Conservation (phyloP, 2,888 invertebrate genomes). For the Ectemnius lituratus region DNA sequence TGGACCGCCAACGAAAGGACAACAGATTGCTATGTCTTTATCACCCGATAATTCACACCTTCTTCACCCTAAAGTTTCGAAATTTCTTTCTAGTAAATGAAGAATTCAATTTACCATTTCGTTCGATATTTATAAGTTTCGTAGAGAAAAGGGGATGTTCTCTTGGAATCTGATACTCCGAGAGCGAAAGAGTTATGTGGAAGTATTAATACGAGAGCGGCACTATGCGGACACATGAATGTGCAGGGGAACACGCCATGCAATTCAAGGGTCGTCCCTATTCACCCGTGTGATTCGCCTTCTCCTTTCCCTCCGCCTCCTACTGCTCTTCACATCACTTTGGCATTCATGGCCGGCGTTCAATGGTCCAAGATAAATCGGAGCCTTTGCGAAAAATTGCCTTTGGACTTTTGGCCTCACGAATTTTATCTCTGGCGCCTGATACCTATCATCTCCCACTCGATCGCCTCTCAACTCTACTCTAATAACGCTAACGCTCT, state of each 20-base stretch:
- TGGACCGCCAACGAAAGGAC: slow-evolving; percentile 14
- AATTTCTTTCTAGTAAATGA: too few relatives aligned
- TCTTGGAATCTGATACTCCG: too few relatives aligned
- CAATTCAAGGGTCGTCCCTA: slow-evolving; percentile 41
- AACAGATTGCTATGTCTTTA: too few relatives aligned
- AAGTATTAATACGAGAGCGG: slow-evolving; percentile 31
- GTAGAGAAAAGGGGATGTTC: too few relatives aligned
- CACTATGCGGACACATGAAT: slow-evolving; percentile 25
- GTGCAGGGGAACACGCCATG: slow-evolving; percentile 27
- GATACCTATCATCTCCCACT: slow-evolving; percentile 39
- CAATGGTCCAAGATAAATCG: slow-evolving; percentile 56
- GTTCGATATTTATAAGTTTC: too few relatives aligned
- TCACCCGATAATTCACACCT: too few relatives aligned
- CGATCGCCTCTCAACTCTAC: slow-evolving; percentile 26
- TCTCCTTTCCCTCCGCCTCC: slow-evolving; percentile 18
- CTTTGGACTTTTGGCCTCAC: slow-evolving; percentile 30
- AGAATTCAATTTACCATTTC: too few relatives aligned
- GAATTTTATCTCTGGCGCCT: slow-evolving; percentile 54
- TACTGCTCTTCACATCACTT: slow-evolving; percentile 40
- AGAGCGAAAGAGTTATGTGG: slow-evolving; percentile 2
- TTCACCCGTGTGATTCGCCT: slow-evolving; percentile 58
- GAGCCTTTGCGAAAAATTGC: slow-evolving; percentile 54
- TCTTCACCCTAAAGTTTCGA: too few relatives aligned
- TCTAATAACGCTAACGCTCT: slow-evolving; percentile 43
- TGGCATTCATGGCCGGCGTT: slow-evolving; percentile 48